Evolutionary conservation across 2,888 invertebrate genomes (phyloP), one percentile per base, ranked within the genome.

Genomic region (Lissonota sp.): DNA sequence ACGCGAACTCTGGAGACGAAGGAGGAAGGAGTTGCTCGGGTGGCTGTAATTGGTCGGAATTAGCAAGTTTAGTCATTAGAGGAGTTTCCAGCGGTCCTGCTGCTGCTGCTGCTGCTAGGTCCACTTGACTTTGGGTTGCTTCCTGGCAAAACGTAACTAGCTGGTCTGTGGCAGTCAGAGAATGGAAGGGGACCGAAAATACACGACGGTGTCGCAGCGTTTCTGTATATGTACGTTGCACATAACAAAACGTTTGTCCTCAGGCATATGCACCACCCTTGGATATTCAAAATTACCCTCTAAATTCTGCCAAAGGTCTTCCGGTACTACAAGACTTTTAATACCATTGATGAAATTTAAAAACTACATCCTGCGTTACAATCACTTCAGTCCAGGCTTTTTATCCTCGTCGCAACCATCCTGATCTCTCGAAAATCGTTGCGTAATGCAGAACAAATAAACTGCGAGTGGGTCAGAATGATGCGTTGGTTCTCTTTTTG

Each of bases 61-160:
- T 92, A 92, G 92, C 91, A 92, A 92, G 92, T 92, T 92, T 92
- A 91, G 92, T 92, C 92, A 92, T 92, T 92, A 92, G 90, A 86
- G 85, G 91, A 92, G 92, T 92, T 92, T 91, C 91, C 90, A 88
- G 85, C 87, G 87, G 87, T 87, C 88, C 53, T 53, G 53, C 51
- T 51, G 51, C 14, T 51, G 51, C 51, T 51, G 51, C 53, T 53
- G 53, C 53, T 53, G 12, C 53, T 6, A 14, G 87, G 88, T 89
- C 89, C 90, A 90, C 90, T 90, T 89, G 90, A 89, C 89, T 90
- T 87, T 85, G 66, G 39, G 66, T 79, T 46, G 88, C 88, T 90
- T 89, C 88, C 88, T 87, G 86, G 86, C 87, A 86, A 87, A 86
- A 89, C 66, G 64, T 57, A 79, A 58, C 63, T 64, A 60, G 67